These are phyloP conservation scores for Papilio gigon DNA, from an alignment of 2,888 invertebrate species.

Conservation along the genomic window DNA sequence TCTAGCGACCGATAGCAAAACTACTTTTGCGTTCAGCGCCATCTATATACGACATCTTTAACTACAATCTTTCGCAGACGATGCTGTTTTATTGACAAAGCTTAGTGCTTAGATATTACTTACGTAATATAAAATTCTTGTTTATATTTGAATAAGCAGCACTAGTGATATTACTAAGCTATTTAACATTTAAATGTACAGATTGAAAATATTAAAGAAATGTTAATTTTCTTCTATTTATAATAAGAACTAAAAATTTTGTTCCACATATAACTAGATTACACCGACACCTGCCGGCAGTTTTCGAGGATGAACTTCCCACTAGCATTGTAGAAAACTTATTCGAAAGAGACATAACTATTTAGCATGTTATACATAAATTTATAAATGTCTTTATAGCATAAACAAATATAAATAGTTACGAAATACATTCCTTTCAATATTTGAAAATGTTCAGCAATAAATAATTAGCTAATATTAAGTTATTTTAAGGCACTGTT, in stretches of 20 bases:
- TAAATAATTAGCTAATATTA: too few relatives aligned
- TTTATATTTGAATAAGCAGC: neutral
- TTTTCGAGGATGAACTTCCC: slow-evolving; percentile 20
- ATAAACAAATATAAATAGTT: too few relatives aligned
- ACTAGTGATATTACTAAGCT: too few relatives aligned
- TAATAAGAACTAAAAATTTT: too few relatives aligned
- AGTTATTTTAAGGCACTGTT: too few relatives aligned
- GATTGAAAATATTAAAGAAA: neutral
- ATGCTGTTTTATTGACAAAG: neutral
- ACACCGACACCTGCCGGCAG: slow-evolving; percentile 4
- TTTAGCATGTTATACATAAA: too few relatives aligned
- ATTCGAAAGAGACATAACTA: neutral
- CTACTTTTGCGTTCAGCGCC: slow-evolving; percentile 50
- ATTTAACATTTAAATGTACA: too few relatives aligned
- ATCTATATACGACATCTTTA: slow-evolving; percentile 50
- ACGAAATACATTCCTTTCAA: too few relatives aligned
- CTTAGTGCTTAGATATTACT: neutral
- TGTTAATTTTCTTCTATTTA: too few relatives aligned
- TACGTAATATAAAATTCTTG: neutral
- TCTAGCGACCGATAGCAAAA: slow-evolving; percentile 61
- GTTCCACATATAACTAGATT: too few relatives aligned
- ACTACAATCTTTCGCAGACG: neutral
- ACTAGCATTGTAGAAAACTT: slow-evolving; percentile 13
- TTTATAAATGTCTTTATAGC: too few relatives aligned
- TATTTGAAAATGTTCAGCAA: too few relatives aligned